phyloP scores from a whole-genome alignment of 2,113 vertebrate genomes.

The Phainopepla nitens region DNA sequence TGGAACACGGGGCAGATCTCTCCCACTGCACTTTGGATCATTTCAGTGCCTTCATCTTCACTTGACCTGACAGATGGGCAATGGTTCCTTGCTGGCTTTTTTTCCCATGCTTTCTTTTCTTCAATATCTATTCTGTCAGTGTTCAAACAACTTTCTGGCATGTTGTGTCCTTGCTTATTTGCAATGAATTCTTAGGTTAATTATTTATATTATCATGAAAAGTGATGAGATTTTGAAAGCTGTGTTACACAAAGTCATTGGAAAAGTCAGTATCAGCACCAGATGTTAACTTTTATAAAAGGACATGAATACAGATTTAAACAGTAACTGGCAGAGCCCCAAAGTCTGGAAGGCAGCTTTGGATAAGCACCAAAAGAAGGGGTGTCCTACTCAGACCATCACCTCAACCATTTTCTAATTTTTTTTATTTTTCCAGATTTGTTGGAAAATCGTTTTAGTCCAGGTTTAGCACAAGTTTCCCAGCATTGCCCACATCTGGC shows the following conservation, averaged over 20 bases:
- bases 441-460: not conserved
- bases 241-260: conserved; percentile 7
- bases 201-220: conserved; percentile 46
- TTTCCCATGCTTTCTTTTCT: not conserved
- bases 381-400: not conserved
- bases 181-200: conserved; percentile 2
- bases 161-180: not conserved
- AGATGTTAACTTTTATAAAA: not conserved
- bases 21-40: not conserved
- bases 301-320: conserved; percentile 5
- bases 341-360: not conserved
- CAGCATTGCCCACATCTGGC: not conserved
- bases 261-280: conserved; percentile 29
- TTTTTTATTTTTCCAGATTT: not conserved
- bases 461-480: not conserved
- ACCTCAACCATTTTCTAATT: not conserved
- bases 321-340: not conserved
- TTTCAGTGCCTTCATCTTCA: not conserved
- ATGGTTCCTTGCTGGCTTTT: not conserved
- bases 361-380: not conserved
- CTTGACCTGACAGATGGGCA: not conserved
- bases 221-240: conserved; percentile 16
- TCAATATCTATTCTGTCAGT: not conserved
- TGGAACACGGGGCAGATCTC: not conserved
- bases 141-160: not conserved